These are phyloP conservation scores for Crossaster papposus DNA, from an alignment of 53 echinoderm and acorn worm species.

Conservation along the genomic window DNA sequence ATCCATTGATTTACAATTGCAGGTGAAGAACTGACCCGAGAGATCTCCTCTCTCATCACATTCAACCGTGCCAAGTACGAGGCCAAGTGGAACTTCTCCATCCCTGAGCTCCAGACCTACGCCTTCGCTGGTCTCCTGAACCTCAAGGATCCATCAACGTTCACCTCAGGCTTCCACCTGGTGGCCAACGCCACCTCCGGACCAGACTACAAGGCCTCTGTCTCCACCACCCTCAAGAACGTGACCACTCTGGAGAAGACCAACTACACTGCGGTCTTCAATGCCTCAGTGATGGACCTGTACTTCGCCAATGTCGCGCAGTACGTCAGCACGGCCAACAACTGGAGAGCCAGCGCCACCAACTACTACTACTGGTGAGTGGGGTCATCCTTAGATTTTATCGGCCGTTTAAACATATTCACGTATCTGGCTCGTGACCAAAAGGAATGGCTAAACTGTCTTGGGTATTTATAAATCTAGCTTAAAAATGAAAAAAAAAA, in stretches of 20 bases:
- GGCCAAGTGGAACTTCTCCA: constrained; percentile 86
- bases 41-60: constrained; percentile 77
- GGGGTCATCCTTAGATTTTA: no score
- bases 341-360: constrained; percentile 81
- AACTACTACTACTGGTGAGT: constrained; percentile 97
- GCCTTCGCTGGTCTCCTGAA: constrained; percentile 88
- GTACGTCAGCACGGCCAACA: constrained; percentile 64
- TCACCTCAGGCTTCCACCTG: constrained; percentile 66
- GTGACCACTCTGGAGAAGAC: constrained; percentile 57
- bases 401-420: no score
- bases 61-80: constrained; percentile 84
- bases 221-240: constrained; percentile 79
- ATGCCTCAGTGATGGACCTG: constrained; percentile 75
- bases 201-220: constrained; percentile 74
- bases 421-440: no score
- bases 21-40: constrained; percentile 78
- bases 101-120: constrained; percentile 84
- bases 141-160: constrained; percentile 59
- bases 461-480: no score
- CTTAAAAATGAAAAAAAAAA: no score
- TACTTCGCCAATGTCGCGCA: constrained; percentile 75
- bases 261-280: constrained; percentile 91
- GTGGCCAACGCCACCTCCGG: constrained; percentile 77
- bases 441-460: no score
- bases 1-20: background rate